Evolutionary conservation across 2,888 invertebrate genomes (phyloP).

Genomic region (Caenorhabditis uteleia): DNA sequence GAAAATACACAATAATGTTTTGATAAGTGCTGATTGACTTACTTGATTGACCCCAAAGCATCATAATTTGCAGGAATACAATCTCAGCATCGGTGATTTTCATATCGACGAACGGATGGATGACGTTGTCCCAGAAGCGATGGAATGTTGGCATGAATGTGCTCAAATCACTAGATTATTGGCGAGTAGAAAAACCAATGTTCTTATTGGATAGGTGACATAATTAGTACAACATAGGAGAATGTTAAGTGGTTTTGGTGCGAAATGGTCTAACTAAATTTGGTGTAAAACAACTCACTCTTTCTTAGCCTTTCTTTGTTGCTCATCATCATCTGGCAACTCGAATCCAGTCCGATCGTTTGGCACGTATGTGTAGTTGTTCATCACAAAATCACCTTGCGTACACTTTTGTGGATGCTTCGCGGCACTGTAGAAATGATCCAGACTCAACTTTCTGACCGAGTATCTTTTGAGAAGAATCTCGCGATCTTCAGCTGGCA

Average conservation of each 20-base stretch:
- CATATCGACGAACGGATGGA: conserved; percentile 57
- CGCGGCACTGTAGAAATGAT: conserved; percentile 65
- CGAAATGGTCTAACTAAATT: neutral
- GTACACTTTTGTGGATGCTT: conserved; percentile 52
- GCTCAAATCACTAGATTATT: conserved; percentile 44
- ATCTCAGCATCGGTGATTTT: conserved; percentile 64
- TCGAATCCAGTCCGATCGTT: conserved; percentile 63
- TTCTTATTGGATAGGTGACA: conserved; percentile 33
- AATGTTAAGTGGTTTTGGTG: conserved; percentile 3
- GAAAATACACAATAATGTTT: conserved; percentile 4
- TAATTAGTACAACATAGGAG: conserved; percentile 34
- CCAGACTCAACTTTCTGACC: conserved; percentile 61
- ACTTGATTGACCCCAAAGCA: conserved; percentile 60
- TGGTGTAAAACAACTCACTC: conserved; percentile 42
- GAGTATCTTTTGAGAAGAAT: conserved; percentile 58
- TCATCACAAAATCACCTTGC: conserved; percentile 61
- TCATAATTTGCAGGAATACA: conserved; percentile 60
- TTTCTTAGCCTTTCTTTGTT: conserved; percentile 48
- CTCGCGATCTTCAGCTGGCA: conserved; percentile 50
- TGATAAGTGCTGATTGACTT: neutral
- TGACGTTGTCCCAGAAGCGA: conserved; percentile 60
- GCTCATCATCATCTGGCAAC: conserved; percentile 53
- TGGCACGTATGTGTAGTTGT: conserved; percentile 65
- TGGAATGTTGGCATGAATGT: conserved; percentile 62
- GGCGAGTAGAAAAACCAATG: conserved; percentile 3